Percentiles rank a stretch among this genome's conserved stretches.
Evolutionary conservation across 2,113 vertebrate species (phyloP).

Genomic region (Atractosteus spatula): DNA sequence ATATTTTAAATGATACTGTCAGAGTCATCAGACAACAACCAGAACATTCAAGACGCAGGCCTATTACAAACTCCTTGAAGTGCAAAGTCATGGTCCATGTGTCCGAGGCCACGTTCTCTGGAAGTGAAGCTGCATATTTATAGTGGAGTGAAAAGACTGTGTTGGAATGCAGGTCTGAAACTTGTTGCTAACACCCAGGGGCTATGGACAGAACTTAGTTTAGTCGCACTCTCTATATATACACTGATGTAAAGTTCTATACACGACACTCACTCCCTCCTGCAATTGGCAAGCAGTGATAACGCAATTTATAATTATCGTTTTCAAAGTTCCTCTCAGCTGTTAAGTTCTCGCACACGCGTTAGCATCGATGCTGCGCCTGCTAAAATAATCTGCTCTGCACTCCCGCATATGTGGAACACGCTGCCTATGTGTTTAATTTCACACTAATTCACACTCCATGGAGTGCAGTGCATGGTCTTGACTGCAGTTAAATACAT

Average conservation of each 20-base stretch:
- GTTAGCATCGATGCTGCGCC: neutral
- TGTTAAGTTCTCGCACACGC: neutral
- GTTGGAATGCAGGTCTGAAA: neutral
- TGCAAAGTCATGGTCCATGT: conserved; percentile 1
- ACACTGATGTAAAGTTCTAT: neutral
- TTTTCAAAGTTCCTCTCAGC: neutral
- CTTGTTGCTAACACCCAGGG: neutral
- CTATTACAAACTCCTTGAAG: too few species aligned
- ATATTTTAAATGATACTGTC: too few species aligned
- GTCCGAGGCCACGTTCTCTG: neutral
- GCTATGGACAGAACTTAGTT: neutral
- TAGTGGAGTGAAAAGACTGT: neutral
- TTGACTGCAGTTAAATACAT: too few species aligned
- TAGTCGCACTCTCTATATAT: neutral
- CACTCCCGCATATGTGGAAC: neutral
- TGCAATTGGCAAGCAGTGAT: neutral
- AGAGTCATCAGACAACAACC: too few species aligned
- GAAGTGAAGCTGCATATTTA: neutral
- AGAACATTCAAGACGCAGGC: too few species aligned
- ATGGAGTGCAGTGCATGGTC: too few species aligned
- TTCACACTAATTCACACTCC: too few species aligned
- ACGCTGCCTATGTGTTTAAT: too few species aligned
- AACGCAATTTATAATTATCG: conserved; percentile 3
- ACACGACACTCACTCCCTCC: neutral
- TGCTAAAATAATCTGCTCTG: neutral